A percentile compares a stretch with the other conserved stretches of the same genome.
Evolutionary conservation across 53 echinoderm and acorn worm genomes (phyloP).

Genomic region (Mesocentrotus franciscanus): DNA sequence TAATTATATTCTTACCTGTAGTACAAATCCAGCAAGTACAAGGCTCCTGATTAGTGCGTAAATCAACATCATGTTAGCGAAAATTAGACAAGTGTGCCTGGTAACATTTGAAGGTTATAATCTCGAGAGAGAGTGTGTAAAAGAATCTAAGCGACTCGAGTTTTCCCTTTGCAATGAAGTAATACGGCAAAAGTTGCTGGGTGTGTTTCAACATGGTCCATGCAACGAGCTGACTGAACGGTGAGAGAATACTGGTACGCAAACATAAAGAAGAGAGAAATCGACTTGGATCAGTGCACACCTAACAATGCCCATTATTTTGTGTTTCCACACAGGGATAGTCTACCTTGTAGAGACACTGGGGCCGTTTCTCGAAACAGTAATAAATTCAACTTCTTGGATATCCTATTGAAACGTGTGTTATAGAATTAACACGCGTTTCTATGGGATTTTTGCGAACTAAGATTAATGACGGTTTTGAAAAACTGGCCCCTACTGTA

Average conservation of each 20-base stretch:
- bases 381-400: no score
- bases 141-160: not conserved
- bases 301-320: not conserved
- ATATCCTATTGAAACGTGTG: no score
- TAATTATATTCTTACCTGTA: constrained; percentile 1
- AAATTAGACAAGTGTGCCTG: not conserved
- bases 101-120: not conserved
- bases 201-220: constrained; percentile 8
- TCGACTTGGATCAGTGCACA: constrained; percentile 15
- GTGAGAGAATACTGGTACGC: not conserved
- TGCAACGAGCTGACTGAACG: not conserved
- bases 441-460: no score
- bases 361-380: not conserved
- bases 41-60: not conserved
- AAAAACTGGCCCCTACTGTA: not conserved
- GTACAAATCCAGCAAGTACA: not conserved
- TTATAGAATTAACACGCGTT: no score
- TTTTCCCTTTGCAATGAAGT: not conserved
- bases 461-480: no score
- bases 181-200: not conserved
- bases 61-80: not conserved
- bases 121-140: not conserved
- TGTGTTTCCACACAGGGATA: not conserved
- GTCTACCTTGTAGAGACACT: no score
- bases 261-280: not conserved